phyloP scores from a whole-genome alignment of 2,888 invertebrate genomes.

The Phlogophora meticulosa region DNA sequence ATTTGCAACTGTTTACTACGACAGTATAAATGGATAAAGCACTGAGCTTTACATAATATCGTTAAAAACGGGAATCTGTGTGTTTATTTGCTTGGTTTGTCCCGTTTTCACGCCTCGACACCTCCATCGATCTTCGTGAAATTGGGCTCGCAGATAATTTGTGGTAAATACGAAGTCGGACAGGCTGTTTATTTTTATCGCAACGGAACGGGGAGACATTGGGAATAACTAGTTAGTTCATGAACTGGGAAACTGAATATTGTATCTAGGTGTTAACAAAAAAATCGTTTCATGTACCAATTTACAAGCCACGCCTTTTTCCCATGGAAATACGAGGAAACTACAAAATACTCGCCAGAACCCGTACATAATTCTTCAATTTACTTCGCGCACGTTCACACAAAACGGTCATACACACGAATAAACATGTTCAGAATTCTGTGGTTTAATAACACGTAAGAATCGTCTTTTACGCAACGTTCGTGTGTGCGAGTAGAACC shows the following conservation, averaged over 20 bases:
- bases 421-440: background rate
- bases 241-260: background rate
- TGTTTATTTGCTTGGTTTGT: constrained; percentile 46
- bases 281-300: too few relatives aligned
- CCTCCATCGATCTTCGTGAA: constrained; percentile 53
- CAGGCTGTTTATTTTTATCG: background rate
- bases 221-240: background rate
- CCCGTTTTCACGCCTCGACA: constrained; percentile 44
- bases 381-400: background rate
- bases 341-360: background rate
- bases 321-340: background rate
- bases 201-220: too few relatives aligned
- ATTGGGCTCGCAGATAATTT: constrained; percentile 47
- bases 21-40: background rate
- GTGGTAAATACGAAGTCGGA: constrained; percentile 5
- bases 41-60: background rate
- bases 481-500: background rate
- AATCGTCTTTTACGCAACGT: background rate
- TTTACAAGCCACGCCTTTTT: too few relatives aligned
- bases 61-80: constrained; percentile 4
- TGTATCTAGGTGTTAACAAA: background rate
- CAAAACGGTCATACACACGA: background rate
- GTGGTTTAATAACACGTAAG: background rate
- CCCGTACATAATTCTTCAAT: background rate
- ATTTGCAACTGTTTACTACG: constrained; percentile 15